Percentiles rank a stretch among this genome's conserved stretches.
Conservation (phyloP, 2,888 invertebrate species). For the Sphecodes monilicornis region DNA sequence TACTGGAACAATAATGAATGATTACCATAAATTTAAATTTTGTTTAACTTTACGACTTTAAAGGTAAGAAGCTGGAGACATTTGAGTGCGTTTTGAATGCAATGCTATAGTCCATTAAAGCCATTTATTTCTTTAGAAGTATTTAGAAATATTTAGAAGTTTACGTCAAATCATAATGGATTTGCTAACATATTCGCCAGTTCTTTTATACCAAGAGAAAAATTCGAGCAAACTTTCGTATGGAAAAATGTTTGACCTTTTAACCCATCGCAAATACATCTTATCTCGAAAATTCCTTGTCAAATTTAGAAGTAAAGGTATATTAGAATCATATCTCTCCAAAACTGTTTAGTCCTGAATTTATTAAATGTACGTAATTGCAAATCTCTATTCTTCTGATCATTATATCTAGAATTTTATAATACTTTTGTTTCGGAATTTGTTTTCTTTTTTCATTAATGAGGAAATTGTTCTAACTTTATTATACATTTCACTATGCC, state of each 20-base stretch:
- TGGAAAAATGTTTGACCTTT: neutral
- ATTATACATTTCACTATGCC: neutral
- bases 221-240: neutral
- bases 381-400: neutral
- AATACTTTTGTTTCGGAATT: too few relatives aligned
- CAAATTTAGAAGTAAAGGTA: neutral
- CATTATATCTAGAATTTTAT: neutral
- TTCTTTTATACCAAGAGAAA: neutral
- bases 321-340: neutral
- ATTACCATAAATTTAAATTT: neutral
- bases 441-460: neutral
- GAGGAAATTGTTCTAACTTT: neutral
- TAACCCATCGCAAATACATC: neutral
- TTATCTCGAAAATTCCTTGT: neutral
- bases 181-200: neutral
- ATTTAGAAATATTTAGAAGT: too few relatives aligned
- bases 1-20: neutral
- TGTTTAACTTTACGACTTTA: neutral
- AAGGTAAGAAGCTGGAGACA: neutral
- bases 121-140: conserved; percentile 21
- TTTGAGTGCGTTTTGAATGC: conserved; percentile 13
- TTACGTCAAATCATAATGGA: conserved; percentile 2
- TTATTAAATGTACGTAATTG: neutral
- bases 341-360: neutral
- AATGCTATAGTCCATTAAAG: conserved; percentile 9